Evolutionary conservation across 2,888 invertebrate species (phyloP).

Genomic region (Terebella lapidaria): DNA sequence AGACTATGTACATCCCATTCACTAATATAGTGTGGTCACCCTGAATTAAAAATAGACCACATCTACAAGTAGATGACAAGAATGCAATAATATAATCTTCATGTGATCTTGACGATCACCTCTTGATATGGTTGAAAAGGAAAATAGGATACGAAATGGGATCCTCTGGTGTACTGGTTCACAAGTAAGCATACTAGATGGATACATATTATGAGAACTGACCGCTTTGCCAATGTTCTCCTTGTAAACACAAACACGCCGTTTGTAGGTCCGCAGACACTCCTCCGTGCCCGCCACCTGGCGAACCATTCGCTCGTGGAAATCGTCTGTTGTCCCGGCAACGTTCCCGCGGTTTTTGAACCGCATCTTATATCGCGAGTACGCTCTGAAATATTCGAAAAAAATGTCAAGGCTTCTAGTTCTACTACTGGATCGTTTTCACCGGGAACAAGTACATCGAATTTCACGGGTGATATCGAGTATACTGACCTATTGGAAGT

Average conservation of each 20-base stretch:
- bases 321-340: not conserved
- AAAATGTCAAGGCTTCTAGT: no score
- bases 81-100: no score
- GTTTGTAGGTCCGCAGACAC: not conserved
- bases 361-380: constrained; percentile 2
- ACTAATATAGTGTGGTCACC: constrained; percentile 2
- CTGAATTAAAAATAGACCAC: not conserved
- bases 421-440: no score
- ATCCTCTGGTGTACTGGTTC: no score
- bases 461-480: no score
- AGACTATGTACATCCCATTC: not conserved
- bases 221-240: not conserved
- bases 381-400: constrained; percentile 1
- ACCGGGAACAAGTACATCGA: no score
- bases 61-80: no score
- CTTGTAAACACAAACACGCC: not conserved
- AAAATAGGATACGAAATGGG: not conserved
- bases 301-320: not conserved
- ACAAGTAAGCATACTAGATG: no score
- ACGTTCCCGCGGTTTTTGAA: not conserved
- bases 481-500: no score
- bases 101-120: no score
- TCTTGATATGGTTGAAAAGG: no score
- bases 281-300: not conserved
- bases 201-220: no score